A percentile compares a stretch with the other conserved stretches of the same genome.
These are phyloP conservation scores for Tretioscincus oriximinensis DNA, from an alignment of 2,113 vertebrate species.

Conservation along the genomic window DNA sequence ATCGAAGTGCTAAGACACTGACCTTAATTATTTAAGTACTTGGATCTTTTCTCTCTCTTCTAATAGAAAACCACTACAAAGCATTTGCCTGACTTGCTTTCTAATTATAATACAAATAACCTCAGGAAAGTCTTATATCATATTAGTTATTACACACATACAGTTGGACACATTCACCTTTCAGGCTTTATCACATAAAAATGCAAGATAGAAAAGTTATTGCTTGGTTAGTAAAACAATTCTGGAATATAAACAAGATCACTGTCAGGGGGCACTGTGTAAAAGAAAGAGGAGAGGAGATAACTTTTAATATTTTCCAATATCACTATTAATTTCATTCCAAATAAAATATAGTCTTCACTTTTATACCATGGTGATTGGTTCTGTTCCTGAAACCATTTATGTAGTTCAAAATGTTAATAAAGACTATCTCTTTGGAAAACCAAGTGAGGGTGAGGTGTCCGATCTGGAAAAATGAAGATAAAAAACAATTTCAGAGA, in stretches of 20 bases:
- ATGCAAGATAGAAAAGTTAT: neutral
- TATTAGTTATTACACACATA: neutral
- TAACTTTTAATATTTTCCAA: neutral
- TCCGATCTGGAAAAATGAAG: too few relatives aligned
- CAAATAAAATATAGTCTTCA: neutral
- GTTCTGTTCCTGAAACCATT: too few relatives aligned
- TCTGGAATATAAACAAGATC: too few relatives aligned
- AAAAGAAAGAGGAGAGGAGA: too few relatives aligned
- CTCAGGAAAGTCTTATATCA: neutral
- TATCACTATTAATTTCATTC: neutral
- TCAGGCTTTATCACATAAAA: conserved; percentile 2
- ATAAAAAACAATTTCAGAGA: too few relatives aligned
- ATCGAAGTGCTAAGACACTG: conserved; percentile 8
- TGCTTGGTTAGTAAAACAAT: neutral
- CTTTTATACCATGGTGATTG: too few relatives aligned
- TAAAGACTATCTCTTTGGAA: too few relatives aligned
- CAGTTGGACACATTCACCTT: neutral
- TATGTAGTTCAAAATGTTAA: too few relatives aligned
- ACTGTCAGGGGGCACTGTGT: too few relatives aligned
- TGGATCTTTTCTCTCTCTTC: neutral
- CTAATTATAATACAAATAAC: conserved; percentile 4
- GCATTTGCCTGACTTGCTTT: conserved; percentile 4
- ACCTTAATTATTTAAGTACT: neutral
- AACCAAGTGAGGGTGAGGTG: too few relatives aligned
- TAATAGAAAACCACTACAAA: neutral